Base-by-base conservation (phyloP, 2,113 vertebrate genomes). In the Neodon shergylaensis region DNA sequence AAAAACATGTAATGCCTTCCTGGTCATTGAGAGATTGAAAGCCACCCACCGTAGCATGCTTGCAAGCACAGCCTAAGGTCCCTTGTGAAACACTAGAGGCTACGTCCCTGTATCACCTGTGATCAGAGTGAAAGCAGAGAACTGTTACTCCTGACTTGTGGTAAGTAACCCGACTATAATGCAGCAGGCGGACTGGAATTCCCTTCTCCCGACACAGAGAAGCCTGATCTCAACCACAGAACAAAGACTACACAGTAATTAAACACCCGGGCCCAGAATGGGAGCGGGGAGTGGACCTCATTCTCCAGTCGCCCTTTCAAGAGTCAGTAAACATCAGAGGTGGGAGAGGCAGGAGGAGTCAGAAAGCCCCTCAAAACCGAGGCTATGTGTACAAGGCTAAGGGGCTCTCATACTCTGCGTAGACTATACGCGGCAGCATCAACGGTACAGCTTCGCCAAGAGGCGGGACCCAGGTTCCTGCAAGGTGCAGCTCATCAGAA, bases 51-150 rank as follows among this genome's bases (percentile, higher is more conserved):
- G 3, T 39, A 90, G 84, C 61, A 74, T 74, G 76, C 63, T 88
- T 33, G 52, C 68, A 12, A 63, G 72, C 47, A 52, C 39, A 76
- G 85, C 90, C 85, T 72, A 49, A 88, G 95, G 85, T 44, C 28
- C 66, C 82, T 26, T 58, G 42, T 0, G 95, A 96, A 98, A 97
- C 26, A 31, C 2, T n/a, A 97, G 97, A 76, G 1, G 49, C 82
- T 44, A 1, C 4, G 13, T 61, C 85, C 85, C 93, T 36, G n/a
- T 96, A 97, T 97, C 97, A 84, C 94, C 94, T 96, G 95, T 65
- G 91, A 97, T 97, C 97, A 94, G 74, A 82, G 49, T 91, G 97
- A 97, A 97, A 98, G 92, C 85, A 95, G 97, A 98, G 97, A 97
- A 92, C 96, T 89, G 94, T 58, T 89, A 92, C 95, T 97, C 97